Evolutionary conservation across 2,888 invertebrate species (phyloP), one percentile per base, ranked within the genome.

Genomic region (Theodoxus fluviatilis): DNA sequence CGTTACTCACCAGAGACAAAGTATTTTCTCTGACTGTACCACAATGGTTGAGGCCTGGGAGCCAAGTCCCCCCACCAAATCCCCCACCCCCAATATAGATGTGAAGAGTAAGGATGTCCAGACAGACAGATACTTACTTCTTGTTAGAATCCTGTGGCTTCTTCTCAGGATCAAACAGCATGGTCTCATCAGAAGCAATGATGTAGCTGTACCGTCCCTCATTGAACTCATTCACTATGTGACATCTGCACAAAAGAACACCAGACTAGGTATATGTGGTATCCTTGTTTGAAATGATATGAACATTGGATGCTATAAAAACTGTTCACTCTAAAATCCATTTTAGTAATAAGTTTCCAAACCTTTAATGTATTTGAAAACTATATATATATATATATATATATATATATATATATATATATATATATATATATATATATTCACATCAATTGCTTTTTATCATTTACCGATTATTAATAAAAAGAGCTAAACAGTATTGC

Each of bases 161-260:
- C 22, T 71, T 71, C 38, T 72, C 72, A 25, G 75, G 80, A 49
- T 77, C 77, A 9, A 66, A 69, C 59, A 77, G 70, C 37, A 76
- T 33, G 6, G 74, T 92, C 87, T 98, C 98, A 89, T 99, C 99
- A 0, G 98, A 97, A 0, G 99, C 98, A 73, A 99, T 93, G 72
- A 99, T 96, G 78, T 95, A 94, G 86, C 97, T 94, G 85, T 96
- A 98, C 64, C 92, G 89, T 59, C 97, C 98, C 70, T 91, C 91
- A 87, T 99, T 99, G 88, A 99, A 99, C 88, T 99, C 97, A 73
- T 92, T 92, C 0, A 99, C 95, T 0, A 98, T 94, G 83, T 98
- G 93, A 86, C 96, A 96, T 75, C 98, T 87, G 79, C 1, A 74
- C 35, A 31, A 63, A 35, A 55, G n/a, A 49, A 61, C 31, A 49